Base-by-base conservation (phyloP, 2,113 vertebrate species). In the Labeo rohita region DNA sequence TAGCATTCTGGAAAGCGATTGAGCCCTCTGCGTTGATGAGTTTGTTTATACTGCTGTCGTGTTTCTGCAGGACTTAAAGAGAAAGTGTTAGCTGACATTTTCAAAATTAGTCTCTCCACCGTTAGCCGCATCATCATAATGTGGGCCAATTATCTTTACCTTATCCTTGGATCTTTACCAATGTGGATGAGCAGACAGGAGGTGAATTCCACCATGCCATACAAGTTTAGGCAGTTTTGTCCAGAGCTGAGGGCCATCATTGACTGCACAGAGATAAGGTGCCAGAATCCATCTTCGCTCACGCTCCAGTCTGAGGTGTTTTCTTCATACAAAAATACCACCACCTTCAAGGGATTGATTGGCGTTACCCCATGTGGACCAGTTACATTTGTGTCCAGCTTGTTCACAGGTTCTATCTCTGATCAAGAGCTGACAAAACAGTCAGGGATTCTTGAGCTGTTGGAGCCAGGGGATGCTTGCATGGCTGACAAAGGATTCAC, bases 401-500 rank as follows among this genome's bases (percentile, higher is more conserved):
- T 80, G 52, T 82, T 28, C 78, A 86, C 66, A 13, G 78, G 68
- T 6, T 86, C 68, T 8, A 65, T 75, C 12, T 84, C 81, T 0
- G 65, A 79, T 65, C 4, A 28, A 21, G 77, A 86, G 21, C 10
- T 80, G 18, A 80, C 66, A 2, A 34, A 54, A 54, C 11, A 52
- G 28, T 80, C 34, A 23, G 76, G 65, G 3, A 45, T 80, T 28
- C 47, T 80, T 10, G 12, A 45, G 2, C 6, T 59, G 34, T 2
- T 61, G 54, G 77, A 80, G 54, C 75, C 43, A 21, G 56, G 56
- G 7, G 73, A 85, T 49, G 56, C 1, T n/a, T 63, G 36, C 12
- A 86, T 75, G 54, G 70, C 70, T 63, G 78, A 85, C 47, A 88
- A 85, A 47, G 49, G 84, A 18, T 78, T 88, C 36, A 16, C 15